Evolutionary conservation across 2,113 vertebrate genomes (phyloP), one percentile per base, ranked within the genome.

Genomic region (Pelecanus crispus): DNA sequence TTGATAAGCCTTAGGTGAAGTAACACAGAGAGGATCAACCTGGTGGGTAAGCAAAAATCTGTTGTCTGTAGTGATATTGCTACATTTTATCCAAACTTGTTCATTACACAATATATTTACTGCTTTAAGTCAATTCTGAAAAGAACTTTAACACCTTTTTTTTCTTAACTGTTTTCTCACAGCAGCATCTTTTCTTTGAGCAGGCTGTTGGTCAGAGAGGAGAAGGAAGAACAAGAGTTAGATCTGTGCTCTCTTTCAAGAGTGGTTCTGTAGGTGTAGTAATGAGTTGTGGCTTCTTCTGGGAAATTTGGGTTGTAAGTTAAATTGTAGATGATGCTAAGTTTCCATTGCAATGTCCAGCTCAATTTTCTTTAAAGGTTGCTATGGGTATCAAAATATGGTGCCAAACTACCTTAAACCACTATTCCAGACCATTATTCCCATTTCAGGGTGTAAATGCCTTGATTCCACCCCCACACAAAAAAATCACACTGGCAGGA

Each of bases 331-430:
- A 53, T 56, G 42, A 58, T 91, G 73, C 66, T 91, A 86, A 70
- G 38, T 96, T 96, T 96, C 92, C 81, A 87, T 63, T 25, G 32
- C 70, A 72, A 79, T 21, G 80, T 94, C 81, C 83, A 89, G 66
- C 34, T 87, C 49, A 50, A 21, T 86, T 89, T 94, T 92, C 83
- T 86, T 34, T 75, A 47, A 72, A 42, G 79, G 86, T 91, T 78
- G 31, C 72, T 92, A 81, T 67, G 73, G 73, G 56, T 92, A 89
- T 87, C 65, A 89, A 81, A 86, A 81, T 20, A 61, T 6, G 34
- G 44, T 91, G 68, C 68, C 86, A 88, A 91, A 75, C 62, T 52
- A 92, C 92, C 88, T 77, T 79, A 89, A 97, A 71, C 34, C 61
- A 28, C 50, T 92, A 31, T 91, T 86, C 80, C 82, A 93, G 73